Base-by-base conservation (phyloP, 2,797 vertebrate species). In the Streptopelia turtur region DNA sequence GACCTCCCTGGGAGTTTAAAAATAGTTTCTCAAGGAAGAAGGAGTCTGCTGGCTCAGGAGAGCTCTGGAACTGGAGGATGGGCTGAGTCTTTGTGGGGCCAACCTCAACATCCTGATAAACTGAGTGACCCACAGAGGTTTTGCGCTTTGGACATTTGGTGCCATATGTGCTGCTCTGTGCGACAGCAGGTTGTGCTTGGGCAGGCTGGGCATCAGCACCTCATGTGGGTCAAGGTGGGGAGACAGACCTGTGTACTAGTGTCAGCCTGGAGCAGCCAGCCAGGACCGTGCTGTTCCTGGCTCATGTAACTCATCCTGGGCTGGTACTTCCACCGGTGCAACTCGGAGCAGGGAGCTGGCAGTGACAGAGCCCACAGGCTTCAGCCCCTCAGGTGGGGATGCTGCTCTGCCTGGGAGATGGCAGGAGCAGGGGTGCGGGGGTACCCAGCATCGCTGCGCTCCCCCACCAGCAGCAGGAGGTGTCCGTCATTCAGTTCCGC, bases 211-310 rank as follows among this genome's bases (percentile, higher is more conserved):
- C 50, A n/a, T 33, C 27, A 8, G 43, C 53, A 53, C 35, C 39
- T 10, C 43, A 4, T 59, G 49, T 7, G 5, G 59, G n/a, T 57
- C 39, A 13, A 3, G 41, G 25, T 4, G 30, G 35, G 30, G 55
- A 41, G 13, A 31, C 66, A 35, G 74, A 75, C 25, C 53, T 2
- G 0, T 4, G 5, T 9, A 15, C 9, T 64, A 18, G n/a, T 6
- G 7, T 23, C 60, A 52, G 78, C 53, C 22, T 13, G 4, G 37
- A 39, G 55, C 31, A 72, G 55, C 47, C 13, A 13, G 16, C n/a
- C 0, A 1, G 71, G 50, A 4, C 39, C 3, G 39, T 21, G n/a
- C 4, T 1, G 3, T 10, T 61, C 74, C 56, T 43, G 25, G 2
- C 37, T 45, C 35, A 2, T 64, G 39, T 35, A 33, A 15, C 0